Evolutionary conservation across 2,113 vertebrate species (phyloP).

Genomic region (Datnioides undecimradiatus): DNA sequence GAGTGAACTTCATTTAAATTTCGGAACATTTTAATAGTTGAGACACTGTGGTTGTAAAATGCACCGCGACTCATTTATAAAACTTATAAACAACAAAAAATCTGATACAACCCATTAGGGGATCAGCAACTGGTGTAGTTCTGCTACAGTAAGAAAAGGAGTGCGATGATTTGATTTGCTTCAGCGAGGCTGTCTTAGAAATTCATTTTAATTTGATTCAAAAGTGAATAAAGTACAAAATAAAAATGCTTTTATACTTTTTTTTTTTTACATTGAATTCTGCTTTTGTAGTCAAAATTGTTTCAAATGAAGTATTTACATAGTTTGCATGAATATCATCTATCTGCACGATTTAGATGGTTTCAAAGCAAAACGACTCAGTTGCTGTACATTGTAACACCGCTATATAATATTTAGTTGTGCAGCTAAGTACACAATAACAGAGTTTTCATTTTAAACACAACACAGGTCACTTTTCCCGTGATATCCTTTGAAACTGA

Average conservation of each 20-base stretch:
- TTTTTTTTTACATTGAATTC: too few species aligned
- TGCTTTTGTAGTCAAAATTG: too few species aligned
- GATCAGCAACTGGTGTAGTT: slow-evolving; percentile 2
- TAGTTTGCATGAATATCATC: too few species aligned
- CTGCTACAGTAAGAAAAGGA: not conserved
- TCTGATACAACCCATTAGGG: slow-evolving; percentile 21
- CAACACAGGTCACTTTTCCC: too few species aligned
- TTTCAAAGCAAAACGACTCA: too few species aligned
- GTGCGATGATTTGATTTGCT: not conserved
- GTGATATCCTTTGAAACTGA: not conserved
- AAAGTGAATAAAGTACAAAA: not conserved
- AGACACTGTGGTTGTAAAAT: slow-evolving; percentile 14
- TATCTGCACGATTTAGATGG: too few species aligned
- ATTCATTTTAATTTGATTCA: not conserved
- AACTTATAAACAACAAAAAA: slow-evolving; percentile 15
- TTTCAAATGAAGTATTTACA: too few species aligned
- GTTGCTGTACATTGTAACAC: too few species aligned
- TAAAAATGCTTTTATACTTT: too few species aligned
- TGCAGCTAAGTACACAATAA: too few species aligned
- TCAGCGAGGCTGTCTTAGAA: not conserved
- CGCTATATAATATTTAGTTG: too few species aligned
- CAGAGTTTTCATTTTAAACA: too few species aligned
- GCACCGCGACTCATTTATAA: slow-evolving; percentile 3
- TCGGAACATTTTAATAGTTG: slow-evolving; percentile 8
- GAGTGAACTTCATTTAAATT: slow-evolving; percentile 13